These are phyloP conservation scores for Hephaestus fuliginosus DNA, from an alignment of 2,797 vertebrate species.

Conservation along the genomic window DNA sequence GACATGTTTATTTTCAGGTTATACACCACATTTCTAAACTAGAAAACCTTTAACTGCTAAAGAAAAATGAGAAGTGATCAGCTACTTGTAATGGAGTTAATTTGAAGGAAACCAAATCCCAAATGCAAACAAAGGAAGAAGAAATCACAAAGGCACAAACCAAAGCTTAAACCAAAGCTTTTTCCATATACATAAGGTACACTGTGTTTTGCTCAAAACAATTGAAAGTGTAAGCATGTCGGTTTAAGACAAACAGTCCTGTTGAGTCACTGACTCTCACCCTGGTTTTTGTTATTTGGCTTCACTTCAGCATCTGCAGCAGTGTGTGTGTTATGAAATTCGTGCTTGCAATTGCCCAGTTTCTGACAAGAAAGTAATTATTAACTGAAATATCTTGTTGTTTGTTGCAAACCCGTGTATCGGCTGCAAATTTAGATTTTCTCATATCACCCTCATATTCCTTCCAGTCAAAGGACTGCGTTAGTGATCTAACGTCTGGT, in stretches of 20 bases:
- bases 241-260: slow-evolving; percentile 52
- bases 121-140: slow-evolving; percentile 10
- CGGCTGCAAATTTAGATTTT: not conserved
- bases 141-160: not conserved
- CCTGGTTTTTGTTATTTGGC: slow-evolving; percentile 46
- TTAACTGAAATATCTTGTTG: slow-evolving; percentile 10
- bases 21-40: not conserved
- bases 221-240: slow-evolving; percentile 53
- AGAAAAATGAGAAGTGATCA: not conserved
- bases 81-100: slow-evolving; percentile 24
- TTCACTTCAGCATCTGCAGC: slow-evolving; percentile 35
- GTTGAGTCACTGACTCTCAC: slow-evolving; percentile 50
- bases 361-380: slow-evolving; percentile 37
- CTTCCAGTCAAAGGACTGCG: not conserved
- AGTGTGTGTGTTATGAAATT: slow-evolving; percentile 27
- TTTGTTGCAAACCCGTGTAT: slow-evolving; percentile 14
- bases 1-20: not conserved
- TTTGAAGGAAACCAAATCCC: not conserved
- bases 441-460: not conserved
- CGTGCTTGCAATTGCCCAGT: slow-evolving; percentile 2
- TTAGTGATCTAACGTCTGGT: not conserved
- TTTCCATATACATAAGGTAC: slow-evolving; percentile 30
- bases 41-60: not conserved
- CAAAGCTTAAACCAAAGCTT: slow-evolving; percentile 20
- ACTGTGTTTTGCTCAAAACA: slow-evolving; percentile 51